phyloP scores from a whole-genome alignment of 35 echinoderm and acorn worm species.

The Strongylocentrotus purpuratus region DNA sequence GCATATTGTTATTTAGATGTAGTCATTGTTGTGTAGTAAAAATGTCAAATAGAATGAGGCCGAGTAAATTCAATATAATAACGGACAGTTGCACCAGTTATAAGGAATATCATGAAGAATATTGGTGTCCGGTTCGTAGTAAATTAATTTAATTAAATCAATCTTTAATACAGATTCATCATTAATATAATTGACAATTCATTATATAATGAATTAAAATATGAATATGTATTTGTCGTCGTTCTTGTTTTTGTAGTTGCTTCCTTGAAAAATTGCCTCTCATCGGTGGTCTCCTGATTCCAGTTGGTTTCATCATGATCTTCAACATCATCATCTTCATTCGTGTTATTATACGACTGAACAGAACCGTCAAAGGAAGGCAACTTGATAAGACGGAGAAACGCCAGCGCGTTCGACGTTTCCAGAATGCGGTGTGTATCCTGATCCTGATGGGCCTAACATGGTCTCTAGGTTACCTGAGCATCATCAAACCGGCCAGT shows the following conservation, averaged over 20 bases:
- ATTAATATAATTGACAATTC: too few species aligned
- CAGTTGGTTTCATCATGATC: constrained; percentile 34
- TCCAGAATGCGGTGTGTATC: constrained; percentile 49
- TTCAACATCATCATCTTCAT: constrained; percentile 52
- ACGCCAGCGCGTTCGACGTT: constrained; percentile 12
- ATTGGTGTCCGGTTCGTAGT: too few species aligned
- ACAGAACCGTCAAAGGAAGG: neutral
- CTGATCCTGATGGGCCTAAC: constrained; percentile 48
- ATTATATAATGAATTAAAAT: neutral
- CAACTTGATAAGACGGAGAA: neutral
- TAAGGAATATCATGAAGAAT: too few species aligned
- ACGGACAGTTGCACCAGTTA: too few species aligned
- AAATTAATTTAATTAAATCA: too few species aligned
- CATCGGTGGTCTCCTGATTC: constrained; percentile 46
- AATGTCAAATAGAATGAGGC: too few species aligned
- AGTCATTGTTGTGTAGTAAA: too few species aligned
- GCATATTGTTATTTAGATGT: too few species aligned
- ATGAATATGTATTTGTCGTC: neutral
- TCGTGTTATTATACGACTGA: constrained; percentile 10
- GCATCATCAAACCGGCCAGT: neutral
- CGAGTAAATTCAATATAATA: too few species aligned
- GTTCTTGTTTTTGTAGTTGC: neutral
- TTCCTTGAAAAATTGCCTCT: constrained; percentile 39
- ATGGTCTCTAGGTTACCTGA: constrained; percentile 46
- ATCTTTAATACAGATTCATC: too few species aligned